Evolutionary conservation across 2,888 invertebrate genomes (phyloP), one percentile per base, ranked within the genome.

Genomic region (Leptinotarsa haldemani): DNA sequence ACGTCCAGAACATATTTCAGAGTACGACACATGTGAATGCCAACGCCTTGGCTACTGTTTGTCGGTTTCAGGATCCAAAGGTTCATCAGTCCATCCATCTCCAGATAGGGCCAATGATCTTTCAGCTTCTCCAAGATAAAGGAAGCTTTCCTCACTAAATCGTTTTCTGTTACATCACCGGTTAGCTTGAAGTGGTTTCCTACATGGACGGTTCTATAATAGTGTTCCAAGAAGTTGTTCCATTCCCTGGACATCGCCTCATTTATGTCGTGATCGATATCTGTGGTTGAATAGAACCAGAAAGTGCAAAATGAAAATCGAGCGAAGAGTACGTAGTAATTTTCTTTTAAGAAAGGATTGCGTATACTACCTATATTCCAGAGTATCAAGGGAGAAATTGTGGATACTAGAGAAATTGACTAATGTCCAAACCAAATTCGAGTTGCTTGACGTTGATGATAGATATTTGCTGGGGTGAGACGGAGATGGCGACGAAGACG

Each of bases 31-130:
- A 97, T 91, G 78, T 92, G 90, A 78, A 97, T 97, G 4, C 96
- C 97, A 84, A 93, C 89, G 0, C 97, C 97, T 82, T 96, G 90
- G 47, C 94, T 95, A 79, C 94, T 92, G 82, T 93, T 93, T 2
- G 93, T 93, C 0, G 97, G 97, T 85, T 97, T 97, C 61, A 97
- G 90, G 76, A 97, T 96, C 97, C 97, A 97, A 79, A 96, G 92
- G 87, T 97, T 96, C 83, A 92, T 91, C 78, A 90, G 90, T 0
- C 97, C 97, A 87, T 96, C 96, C 84, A 93, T 91, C 75, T 90
- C 89, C 68, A 93, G 85, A 82, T 92, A 92, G 0, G 93, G 91
- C 79, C 91, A 91, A 80, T 90, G 90, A 70, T 86, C 88, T 73
- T 89, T 88, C 30, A 94, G 88, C 80, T 91, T 90, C 75, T 89